phyloP scores from a whole-genome alignment of 1,140 invertebrate species.

The Cherax destructor region DNA sequence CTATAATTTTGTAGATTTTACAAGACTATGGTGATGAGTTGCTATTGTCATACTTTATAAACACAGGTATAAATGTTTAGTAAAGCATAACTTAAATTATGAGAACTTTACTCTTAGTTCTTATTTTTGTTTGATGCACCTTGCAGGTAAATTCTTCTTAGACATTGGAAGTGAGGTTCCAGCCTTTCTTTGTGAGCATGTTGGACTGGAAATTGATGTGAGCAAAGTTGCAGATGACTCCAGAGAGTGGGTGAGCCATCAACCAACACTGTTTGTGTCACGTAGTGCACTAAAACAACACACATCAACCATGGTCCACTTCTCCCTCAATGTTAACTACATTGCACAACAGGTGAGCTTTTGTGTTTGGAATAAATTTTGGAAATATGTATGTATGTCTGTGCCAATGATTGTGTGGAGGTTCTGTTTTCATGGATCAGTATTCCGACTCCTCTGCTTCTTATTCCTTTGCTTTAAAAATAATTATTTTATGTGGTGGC shows the following conservation, averaged over 20 bases:
- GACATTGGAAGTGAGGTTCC: constrained; percentile 66
- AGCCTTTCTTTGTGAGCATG: constrained; percentile 92
- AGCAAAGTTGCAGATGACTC: constrained; percentile 93
- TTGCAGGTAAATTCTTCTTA: constrained; percentile 59
- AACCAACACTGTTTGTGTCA: constrained; percentile 84
- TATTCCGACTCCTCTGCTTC: too few species aligned
- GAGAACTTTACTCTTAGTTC: background rate
- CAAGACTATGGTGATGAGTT: too few species aligned
- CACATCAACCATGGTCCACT: constrained; percentile 90
- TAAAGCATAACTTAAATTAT: background rate
- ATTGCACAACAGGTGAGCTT: constrained; percentile 87
- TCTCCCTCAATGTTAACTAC: constrained; percentile 89
- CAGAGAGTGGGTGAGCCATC: constrained; percentile 82
- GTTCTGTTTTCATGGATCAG: too few species aligned
- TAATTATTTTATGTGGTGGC: too few species aligned
- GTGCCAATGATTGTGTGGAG: too few species aligned
- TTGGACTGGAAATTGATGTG: constrained; percentile 90
- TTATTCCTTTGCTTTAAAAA: too few species aligned
- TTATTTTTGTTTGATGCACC: background rate
- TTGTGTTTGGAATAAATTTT: background rate
- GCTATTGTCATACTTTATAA: background rate
- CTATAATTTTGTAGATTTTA: too few species aligned
- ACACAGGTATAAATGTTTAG: background rate
- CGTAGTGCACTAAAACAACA: constrained; percentile 91
- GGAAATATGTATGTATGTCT: too few species aligned